These are phyloP conservation scores for Sisyra nigra DNA, from an alignment of 2,888 invertebrate genomes.

Conservation along the genomic window DNA sequence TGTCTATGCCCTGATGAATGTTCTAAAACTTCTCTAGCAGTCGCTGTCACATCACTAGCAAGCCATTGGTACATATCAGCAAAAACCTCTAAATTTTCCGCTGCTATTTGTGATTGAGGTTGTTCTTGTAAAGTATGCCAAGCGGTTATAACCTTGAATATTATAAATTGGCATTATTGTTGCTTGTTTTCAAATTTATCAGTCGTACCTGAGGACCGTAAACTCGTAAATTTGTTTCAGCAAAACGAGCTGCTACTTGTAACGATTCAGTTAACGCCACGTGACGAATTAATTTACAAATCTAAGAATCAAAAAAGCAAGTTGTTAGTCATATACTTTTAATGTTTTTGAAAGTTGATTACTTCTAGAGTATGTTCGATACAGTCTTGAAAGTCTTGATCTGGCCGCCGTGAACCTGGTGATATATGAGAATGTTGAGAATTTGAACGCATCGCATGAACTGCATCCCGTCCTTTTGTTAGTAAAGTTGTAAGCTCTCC, in stretches of 20 bases:
- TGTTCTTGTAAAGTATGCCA: constrained; percentile 83
- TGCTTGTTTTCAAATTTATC: background rate
- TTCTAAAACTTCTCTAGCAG: constrained; percentile 80
- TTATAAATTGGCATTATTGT: background rate
- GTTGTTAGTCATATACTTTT: background rate
- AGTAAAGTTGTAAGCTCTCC: constrained; percentile 11
- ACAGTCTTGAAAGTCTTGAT: constrained; percentile 85
- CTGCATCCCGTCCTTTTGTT: constrained; percentile 24
- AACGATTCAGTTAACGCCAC: constrained; percentile 87
- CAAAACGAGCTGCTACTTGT: constrained; percentile 91
- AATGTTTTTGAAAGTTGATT: constrained; percentile 13
- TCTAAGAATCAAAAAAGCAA: constrained; percentile 33
- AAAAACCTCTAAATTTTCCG: constrained; percentile 93
- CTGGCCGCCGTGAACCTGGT: constrained; percentile 36
- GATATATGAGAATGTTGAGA: constrained; percentile 1
- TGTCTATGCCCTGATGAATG: constrained; percentile 38
- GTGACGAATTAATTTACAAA: constrained; percentile 91
- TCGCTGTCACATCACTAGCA: constrained; percentile 76
- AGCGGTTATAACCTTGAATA: constrained; percentile 56
- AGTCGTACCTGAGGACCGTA: constrained; percentile 91
- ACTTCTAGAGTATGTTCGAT: constrained; percentile 98
- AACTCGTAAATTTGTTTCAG: constrained; percentile 86
- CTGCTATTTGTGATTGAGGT: constrained; percentile 86
- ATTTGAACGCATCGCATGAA: constrained; percentile 18
- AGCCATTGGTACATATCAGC: constrained; percentile 92